Conservation (phyloP, 2,888 invertebrate species). For the Rhamphomyia laevipes region DNA sequence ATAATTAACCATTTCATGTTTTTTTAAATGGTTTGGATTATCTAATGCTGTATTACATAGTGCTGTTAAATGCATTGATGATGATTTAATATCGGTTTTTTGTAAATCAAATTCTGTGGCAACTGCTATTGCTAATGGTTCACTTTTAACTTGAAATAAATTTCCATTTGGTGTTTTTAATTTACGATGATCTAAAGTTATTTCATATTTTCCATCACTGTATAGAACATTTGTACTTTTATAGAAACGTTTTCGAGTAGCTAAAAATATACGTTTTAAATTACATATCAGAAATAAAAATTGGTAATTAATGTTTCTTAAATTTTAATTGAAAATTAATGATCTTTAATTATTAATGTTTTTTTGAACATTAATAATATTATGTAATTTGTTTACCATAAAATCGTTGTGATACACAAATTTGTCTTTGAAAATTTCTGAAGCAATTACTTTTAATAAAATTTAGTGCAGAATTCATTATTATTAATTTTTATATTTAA, state of each 20-base stretch:
- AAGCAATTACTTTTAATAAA: no score
- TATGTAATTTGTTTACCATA: no score
- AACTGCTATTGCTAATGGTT: constrained; percentile 82
- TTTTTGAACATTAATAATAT: no score
- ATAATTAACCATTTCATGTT: constrained; percentile 63
- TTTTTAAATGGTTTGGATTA: constrained; percentile 74
- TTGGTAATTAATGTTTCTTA: no score
- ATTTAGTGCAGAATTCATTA: no score
- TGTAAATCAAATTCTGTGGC: constrained; percentile 93
- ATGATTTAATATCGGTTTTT: constrained; percentile 58
- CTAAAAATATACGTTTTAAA: constrained; percentile 13
- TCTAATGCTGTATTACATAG: constrained; percentile 85
- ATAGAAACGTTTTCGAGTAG: constrained; percentile 59
- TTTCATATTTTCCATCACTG: constrained; percentile 63
- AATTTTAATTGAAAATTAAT: no score
- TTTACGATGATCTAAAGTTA: constrained; percentile 78
- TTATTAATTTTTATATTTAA: no score
- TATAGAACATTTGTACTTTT: constrained; percentile 58
- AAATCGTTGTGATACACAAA: no score
- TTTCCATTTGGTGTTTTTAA: constrained; percentile 82
- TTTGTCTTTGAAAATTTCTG: no score
- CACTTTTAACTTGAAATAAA: constrained; percentile 63
- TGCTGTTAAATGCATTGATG: constrained; percentile 86
- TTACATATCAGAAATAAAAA: no score
- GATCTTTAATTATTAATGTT: no score